Evolutionary conservation across 2,888 invertebrate genomes (phyloP).

Genomic region (Trimorus sp.): DNA sequence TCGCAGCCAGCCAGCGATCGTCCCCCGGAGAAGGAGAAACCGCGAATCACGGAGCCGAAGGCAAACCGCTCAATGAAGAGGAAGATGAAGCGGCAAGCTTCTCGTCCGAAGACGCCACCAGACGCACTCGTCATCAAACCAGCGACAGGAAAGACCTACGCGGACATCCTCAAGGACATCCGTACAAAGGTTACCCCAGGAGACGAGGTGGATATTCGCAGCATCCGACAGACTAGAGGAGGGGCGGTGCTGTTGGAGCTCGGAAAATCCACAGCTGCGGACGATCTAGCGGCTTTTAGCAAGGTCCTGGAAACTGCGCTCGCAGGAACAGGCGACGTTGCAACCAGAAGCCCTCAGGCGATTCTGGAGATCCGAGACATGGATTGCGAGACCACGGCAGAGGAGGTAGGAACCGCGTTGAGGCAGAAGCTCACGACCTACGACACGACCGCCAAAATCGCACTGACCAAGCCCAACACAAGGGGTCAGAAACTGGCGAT

Average conservation of each 20-base stretch:
- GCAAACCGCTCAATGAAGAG: no score
- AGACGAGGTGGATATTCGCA: not conserved
- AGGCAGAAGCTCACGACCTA: not conserved
- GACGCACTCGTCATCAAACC: no score
- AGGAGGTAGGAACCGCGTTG: constrained; percentile 6
- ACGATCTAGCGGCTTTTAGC: no score
- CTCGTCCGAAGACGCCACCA: no score
- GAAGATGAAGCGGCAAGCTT: no score
- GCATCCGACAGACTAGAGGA: not conserved
- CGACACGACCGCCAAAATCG: not conserved
- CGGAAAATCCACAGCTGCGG: no score
- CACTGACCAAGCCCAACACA: constrained; percentile 1
- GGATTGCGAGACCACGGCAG: not conserved
- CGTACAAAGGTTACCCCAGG: not conserved
- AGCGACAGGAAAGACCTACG: no score
- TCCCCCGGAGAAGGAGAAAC: no score
- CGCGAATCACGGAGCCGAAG: no score
- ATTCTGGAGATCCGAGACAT: constrained; percentile 22
- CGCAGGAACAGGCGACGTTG: not conserved
- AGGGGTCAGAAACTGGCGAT: constrained; percentile 8
- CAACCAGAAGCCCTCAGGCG: not conserved
- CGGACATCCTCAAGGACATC: constrained; percentile 6
- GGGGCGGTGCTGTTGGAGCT: not conserved
- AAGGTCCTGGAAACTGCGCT: no score
- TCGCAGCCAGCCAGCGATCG: no score